Percentiles rank a stretch among this genome's conserved stretches.
Evolutionary conservation across 2,888 invertebrate genomes (phyloP).

Genomic region (Chaitophorus viminalis): DNA sequence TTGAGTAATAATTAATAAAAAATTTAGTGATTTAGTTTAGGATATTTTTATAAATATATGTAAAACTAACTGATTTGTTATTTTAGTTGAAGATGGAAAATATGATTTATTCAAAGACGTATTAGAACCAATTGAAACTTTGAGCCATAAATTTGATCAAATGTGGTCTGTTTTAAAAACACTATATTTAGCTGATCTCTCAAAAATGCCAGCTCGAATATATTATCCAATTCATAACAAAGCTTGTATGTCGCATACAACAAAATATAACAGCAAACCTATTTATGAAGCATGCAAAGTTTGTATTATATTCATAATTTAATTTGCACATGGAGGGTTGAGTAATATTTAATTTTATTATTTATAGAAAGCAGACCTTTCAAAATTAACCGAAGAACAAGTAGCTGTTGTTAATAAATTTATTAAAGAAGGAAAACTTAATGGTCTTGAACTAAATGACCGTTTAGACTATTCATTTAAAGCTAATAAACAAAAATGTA

Average conservation of each 20-base stretch:
- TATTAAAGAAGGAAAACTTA: conserved; percentile 82
- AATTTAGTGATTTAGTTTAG: no score
- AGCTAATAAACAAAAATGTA: conserved; percentile 70
- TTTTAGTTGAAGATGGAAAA: conserved; percentile 67
- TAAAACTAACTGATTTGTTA: not conserved
- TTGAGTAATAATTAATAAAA: conserved; percentile 6
- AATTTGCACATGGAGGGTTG: not conserved
- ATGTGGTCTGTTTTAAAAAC: conserved; percentile 90
- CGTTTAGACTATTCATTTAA: conserved; percentile 71
- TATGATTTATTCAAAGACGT: conserved; percentile 76
- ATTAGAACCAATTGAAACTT: conserved; percentile 79
- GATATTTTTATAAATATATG: conserved; percentile 41
- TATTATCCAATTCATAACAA: conserved; percentile 84
- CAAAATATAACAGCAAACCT: conserved; percentile 77
- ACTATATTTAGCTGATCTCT: conserved; percentile 81
- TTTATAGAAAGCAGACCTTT: conserved; percentile 67
- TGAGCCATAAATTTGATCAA: conserved; percentile 79
- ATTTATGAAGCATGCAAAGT: conserved; percentile 77
- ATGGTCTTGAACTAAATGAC: conserved; percentile 78
- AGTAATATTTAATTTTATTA: conserved; percentile 1
- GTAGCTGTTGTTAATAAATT: conserved; percentile 80
- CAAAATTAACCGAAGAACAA: conserved; percentile 72
- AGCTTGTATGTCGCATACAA: conserved; percentile 78
- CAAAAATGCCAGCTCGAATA: conserved; percentile 80
- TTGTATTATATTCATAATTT: conserved; percentile 63